Evolutionary conservation across 2,113 vertebrate species (phyloP).

Genomic region (Taurulus bubalis): DNA sequence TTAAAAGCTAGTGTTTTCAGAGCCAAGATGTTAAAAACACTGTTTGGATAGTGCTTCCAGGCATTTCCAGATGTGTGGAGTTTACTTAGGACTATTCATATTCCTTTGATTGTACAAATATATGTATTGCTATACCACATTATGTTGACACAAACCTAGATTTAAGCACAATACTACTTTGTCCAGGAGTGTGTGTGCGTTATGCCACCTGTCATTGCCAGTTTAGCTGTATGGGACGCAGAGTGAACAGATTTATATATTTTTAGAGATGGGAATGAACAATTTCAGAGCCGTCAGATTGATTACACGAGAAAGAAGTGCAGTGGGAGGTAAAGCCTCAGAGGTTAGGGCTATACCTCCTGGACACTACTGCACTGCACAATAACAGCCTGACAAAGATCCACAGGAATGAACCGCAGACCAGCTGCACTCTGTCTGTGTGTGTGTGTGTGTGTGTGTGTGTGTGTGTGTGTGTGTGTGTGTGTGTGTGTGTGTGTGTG

Average conservation of each 20-base stretch:
- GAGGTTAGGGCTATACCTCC: conserved; percentile 72
- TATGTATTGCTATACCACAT: not conserved
- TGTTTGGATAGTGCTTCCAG: not conserved
- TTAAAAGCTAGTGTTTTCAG: conserved; percentile 14
- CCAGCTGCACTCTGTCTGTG: conserved; percentile 49
- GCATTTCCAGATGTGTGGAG: not conserved
- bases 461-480: not conserved
- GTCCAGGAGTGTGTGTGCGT: conserved; percentile 26
- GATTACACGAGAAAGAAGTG: conserved; percentile 69
- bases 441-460: conserved; percentile 19
- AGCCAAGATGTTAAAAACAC: not conserved
- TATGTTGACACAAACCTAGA: not conserved
- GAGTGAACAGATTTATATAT: conserved; percentile 46
- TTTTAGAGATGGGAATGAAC: conserved; percentile 63
- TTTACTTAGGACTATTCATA: not conserved
- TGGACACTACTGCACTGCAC: conserved; percentile 64
- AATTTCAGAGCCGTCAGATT: conserved; percentile 62
- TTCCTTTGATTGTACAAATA: not conserved
- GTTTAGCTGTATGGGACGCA: conserved; percentile 10
- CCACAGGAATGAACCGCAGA: conserved; percentile 76
- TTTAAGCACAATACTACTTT: not conserved
- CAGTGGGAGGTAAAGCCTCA: conserved; percentile 72
- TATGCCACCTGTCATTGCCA: conserved; percentile 57
- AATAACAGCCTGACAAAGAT: conserved; percentile 79
- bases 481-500: conserved; percentile 3